Conservation (phyloP, 2,797 vertebrate genomes). For the Discoglossus pictus region DNA sequence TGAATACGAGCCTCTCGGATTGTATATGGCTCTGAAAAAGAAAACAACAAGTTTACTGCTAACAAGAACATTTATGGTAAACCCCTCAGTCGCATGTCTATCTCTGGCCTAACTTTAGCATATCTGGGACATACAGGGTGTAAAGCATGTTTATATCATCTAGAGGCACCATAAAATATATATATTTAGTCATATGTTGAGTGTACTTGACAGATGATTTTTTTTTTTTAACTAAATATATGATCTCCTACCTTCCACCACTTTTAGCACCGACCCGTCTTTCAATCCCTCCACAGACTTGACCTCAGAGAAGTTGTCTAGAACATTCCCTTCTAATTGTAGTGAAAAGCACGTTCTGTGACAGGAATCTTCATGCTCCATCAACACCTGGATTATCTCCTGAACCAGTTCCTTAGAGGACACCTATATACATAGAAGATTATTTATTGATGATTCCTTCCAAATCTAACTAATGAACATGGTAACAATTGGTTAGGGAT, state of each 20-base stretch:
- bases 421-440: constrained; percentile 59
- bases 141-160: too few species aligned
- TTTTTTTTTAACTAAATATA: too few species aligned
- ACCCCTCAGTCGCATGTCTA: too few species aligned
- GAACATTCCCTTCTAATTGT: constrained; percentile 48
- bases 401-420: constrained; percentile 77
- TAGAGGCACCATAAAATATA: too few species aligned
- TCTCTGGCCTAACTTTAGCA: too few species aligned
- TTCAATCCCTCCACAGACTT: constrained; percentile 45
- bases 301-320: constrained; percentile 50
- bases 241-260: constrained; percentile 52
- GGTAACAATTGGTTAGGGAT: too few species aligned
- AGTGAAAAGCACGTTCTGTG: constrained; percentile 54
- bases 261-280: constrained; percentile 45
- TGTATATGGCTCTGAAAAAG: constrained; percentile 73
- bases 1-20: constrained; percentile 70
- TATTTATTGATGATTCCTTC: background rate
- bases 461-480: background rate
- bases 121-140: too few species aligned
- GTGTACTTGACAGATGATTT: too few species aligned
- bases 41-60: background rate
- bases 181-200: too few species aligned
- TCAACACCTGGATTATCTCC: constrained; percentile 63
- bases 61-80: background rate
- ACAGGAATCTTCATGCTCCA: constrained; percentile 53